A percentile compares a stretch with the other conserved stretches of the same genome.
These are phyloP conservation scores for Hypomesus transpacificus DNA, from an alignment of 2,113 vertebrate genomes.

Conservation along the genomic window DNA sequence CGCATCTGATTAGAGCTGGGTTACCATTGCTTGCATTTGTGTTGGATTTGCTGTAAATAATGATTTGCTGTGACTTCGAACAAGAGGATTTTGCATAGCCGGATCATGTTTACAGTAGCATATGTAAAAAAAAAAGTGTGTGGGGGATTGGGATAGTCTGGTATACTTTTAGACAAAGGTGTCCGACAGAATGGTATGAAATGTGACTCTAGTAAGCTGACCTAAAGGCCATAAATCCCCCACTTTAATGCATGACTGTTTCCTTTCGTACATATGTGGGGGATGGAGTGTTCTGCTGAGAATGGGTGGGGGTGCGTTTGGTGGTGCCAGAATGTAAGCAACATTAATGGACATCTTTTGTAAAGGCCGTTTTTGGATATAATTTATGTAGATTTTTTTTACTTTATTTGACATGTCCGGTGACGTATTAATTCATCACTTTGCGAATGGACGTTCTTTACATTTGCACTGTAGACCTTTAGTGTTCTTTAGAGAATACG, in stretches of 20 bases:
- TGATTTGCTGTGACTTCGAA: no score
- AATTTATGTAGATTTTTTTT: background rate
- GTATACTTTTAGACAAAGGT: conserved; percentile 54
- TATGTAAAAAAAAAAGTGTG: no score
- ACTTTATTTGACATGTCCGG: background rate
- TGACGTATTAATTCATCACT: no score
- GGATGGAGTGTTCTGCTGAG: conserved; percentile 70
- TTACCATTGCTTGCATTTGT: no score
- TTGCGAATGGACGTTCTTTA: no score
- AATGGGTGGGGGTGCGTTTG: conserved; percentile 64
- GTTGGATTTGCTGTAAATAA: no score
- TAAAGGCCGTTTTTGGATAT: background rate
- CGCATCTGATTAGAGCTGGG: no score
- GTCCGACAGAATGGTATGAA: conserved; percentile 58
- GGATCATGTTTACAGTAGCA: no score
- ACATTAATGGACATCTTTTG: conserved; percentile 21
- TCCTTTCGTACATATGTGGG: conserved; percentile 87
- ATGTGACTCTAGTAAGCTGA: conserved; percentile 76
- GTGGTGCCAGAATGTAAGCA: conserved; percentile 53
- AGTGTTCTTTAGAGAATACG: no score
- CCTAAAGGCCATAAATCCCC: conserved; percentile 87
- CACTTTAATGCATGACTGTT: conserved; percentile 91
- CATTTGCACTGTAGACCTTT: no score
- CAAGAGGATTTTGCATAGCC: no score
- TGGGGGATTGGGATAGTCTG: background rate